phyloP scores from a whole-genome alignment of 2,113 vertebrate genomes.

The Panthera tigris region DNA sequence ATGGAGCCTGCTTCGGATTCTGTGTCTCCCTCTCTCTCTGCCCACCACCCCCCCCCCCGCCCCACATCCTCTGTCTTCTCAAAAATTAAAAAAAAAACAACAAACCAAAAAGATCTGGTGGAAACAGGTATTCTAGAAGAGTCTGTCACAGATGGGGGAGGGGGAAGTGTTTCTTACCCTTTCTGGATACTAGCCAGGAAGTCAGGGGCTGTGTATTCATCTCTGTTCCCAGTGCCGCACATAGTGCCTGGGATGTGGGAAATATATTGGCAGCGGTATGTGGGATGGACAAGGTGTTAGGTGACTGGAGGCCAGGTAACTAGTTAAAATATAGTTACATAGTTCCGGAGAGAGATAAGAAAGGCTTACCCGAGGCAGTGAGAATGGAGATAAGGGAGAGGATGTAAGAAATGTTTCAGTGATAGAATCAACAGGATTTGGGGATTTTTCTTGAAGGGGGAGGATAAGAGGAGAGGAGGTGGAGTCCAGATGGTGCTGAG shows the following conservation, averaged over 20 bases:
- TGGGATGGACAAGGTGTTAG: not conserved
- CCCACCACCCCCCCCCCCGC: too few species aligned
- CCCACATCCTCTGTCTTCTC: too few species aligned
- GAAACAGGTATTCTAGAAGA: not conserved
- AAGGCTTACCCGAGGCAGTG: not conserved
- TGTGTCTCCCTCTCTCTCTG: too few species aligned
- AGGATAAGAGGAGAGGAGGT: not conserved
- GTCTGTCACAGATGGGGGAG: not conserved
- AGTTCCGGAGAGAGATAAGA: not conserved
- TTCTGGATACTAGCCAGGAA: constrained; percentile 13
- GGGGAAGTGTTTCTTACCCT: not conserved
- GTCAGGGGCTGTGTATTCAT: not conserved
- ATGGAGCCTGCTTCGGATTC: too few species aligned
- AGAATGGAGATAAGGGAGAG: constrained; percentile 43
- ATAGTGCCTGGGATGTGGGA: not conserved
- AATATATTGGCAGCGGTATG: not conserved
- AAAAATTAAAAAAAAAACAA: not conserved
- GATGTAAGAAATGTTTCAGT: not conserved
- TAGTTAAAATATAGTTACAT: not conserved
- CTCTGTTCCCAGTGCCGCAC: not conserved
- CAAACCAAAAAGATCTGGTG: not conserved
- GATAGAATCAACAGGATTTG: constrained; percentile 49
- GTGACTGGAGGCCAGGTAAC: not conserved
- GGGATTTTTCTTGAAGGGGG: not conserved
- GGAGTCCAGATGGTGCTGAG: constrained; percentile 34